A percentile compares a stretch with the other conserved stretches of the same genome.
These are phyloP conservation scores for Xestobium rufovillosum DNA, from an alignment of 2,888 invertebrate species.

Conservation along the genomic window DNA sequence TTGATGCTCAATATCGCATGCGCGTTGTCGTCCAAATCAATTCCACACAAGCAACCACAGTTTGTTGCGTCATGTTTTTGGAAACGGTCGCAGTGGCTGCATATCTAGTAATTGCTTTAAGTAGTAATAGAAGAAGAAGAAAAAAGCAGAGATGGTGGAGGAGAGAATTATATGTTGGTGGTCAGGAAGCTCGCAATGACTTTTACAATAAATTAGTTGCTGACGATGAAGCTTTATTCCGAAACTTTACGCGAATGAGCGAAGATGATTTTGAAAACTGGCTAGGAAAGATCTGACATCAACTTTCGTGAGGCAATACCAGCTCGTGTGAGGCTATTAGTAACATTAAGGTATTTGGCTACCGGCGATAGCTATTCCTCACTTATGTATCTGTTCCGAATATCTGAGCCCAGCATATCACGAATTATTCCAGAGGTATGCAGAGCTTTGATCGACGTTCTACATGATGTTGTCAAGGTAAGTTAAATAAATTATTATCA, in stretches of 20 bases:
- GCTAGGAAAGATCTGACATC: conserved; percentile 11
- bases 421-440: conserved; percentile 29
- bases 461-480: conserved; percentile 6
- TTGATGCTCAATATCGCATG: no score
- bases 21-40: no score
- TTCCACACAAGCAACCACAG: no score
- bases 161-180: no score
- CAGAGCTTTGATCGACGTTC: conserved; percentile 23
- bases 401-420: conserved; percentile 19
- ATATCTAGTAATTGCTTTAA: no score
- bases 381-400: conserved; percentile 15
- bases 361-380: conserved; percentile 13
- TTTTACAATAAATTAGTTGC: conserved; percentile 7
- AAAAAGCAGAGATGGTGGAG: no score
- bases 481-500: no score
- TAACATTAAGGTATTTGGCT: no score
- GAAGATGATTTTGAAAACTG: conserved; percentile 13
- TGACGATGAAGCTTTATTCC: conserved; percentile 8
- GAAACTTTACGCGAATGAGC: conserved; percentile 13
- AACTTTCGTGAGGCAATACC: conserved; percentile 13
- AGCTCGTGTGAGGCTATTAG: conserved; percentile 12
- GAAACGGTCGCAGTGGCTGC: no score
- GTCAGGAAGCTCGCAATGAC: conserved; percentile 8
- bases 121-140: no score
- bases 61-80: no score